Evolutionary conservation across 2,888 invertebrate genomes (phyloP), one percentile per base, ranked within the genome.

Genomic region (Tillus elongatus): DNA sequence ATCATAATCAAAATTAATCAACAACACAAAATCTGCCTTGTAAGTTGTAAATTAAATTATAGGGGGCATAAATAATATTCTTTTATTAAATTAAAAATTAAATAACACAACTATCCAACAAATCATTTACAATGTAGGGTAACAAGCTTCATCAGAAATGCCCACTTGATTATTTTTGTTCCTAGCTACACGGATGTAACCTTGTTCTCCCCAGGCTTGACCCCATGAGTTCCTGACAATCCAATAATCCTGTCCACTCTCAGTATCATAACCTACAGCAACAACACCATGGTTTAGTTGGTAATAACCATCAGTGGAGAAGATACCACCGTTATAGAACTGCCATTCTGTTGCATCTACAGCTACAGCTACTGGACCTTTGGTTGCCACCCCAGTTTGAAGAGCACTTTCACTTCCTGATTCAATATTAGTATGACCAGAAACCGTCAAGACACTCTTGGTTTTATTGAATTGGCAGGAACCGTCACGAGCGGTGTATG

Each of bases 311-410:
- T 91, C 92, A 28, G 74, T 61, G 56, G 73, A 74, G 68, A 89
- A 91, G 37, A 91, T 75, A 29, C 85, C 86, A 49, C 70, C 66
- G 6, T 73, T 72, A 67, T 90, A 90, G 59, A 85, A 79, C 66
- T 89, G 88, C 11, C 39, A 16, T 48, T 79, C 82, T 15, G 80
- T 78, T 40, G 91, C 91, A 70, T 92, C 89, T 57, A 91, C 87
- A 54, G 87, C 89, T 35, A 89, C 81, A n/a, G 87, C 75, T 19
- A 90, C 72, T n/a, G 91, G 91, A 1, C 91, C 90, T 44, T 82
- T 64, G 1, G 81, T 81, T 38, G 87, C 88, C 31, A 88, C 75
- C 15, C 88, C 90, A 44, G 71, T 64, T 66, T 73, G 71, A 54
- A 91, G 69, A 56, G 76, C 75, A 4, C 71, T 56, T 64, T 92